These are phyloP conservation scores for Austrolebias charrua DNA, from an alignment of 2,797 vertebrate genomes.

Conservation along the genomic window DNA sequence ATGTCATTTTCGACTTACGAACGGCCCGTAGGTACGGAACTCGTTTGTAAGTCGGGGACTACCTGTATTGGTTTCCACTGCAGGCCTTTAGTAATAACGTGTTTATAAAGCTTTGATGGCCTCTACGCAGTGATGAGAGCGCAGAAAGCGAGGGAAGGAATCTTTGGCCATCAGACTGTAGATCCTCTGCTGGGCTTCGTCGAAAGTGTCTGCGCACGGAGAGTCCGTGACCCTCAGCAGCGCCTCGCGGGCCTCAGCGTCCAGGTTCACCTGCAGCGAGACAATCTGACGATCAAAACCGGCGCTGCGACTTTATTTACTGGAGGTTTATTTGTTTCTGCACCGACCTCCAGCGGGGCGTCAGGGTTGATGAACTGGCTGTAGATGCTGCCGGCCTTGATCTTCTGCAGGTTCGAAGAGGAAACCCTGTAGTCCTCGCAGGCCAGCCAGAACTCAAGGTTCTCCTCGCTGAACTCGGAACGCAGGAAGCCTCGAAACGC, in stretches of 20 bases:
- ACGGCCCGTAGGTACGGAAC: no score
- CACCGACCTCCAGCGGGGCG: conserved; percentile 78
- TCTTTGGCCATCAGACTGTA: conserved; percentile 84
- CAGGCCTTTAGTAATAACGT: background rate
- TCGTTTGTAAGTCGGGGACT: no score
- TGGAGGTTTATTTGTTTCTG: background rate
- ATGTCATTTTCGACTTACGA: no score
- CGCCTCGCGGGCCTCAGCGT: conserved; percentile 79
- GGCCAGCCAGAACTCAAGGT: conserved; percentile 84
- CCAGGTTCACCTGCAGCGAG: conserved; percentile 80
- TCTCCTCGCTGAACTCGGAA: conserved; percentile 84
- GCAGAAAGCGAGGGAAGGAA: conserved; percentile 84
- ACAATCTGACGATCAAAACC: background rate
- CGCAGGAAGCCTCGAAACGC: conserved; percentile 78
- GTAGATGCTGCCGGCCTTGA: conserved; percentile 73
- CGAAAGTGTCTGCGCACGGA: conserved; percentile 68
- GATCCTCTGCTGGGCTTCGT: conserved; percentile 80
- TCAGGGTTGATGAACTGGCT: conserved; percentile 77
- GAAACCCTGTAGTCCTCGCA: conserved; percentile 78
- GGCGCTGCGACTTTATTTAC: background rate
- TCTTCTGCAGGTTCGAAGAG: conserved; percentile 46
- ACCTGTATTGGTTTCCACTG: conserved; percentile 24
- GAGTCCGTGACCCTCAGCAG: conserved; percentile 67
- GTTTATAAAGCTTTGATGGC: conserved; percentile 47
- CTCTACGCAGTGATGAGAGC: conserved; percentile 67